Evolutionary conservation across 1,140 invertebrate genomes (phyloP), one percentile per base, ranked within the genome.

Genomic region (Orchestia grillus): DNA sequence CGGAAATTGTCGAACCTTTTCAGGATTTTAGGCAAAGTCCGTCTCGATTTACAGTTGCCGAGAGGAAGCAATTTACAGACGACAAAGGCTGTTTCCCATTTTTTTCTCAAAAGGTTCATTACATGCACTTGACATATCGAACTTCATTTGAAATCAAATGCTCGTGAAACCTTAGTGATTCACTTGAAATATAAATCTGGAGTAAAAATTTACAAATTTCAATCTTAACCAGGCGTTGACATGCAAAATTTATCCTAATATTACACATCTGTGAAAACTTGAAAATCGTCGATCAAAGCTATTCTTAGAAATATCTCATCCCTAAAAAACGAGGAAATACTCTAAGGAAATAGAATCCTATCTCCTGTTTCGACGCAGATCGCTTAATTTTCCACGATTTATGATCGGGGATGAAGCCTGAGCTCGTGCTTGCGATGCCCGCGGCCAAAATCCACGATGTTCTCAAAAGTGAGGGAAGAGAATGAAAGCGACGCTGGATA

Each of bases 401-500:
- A 77, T 77, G 28, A 28, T 28, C 3, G 62, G 62, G 62, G 28
- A 77, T 77, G 1, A 77, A 28, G 11, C 1, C 11, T 53, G 47
- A 53, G 47, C 47, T 77, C 15, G 62, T 77, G 62, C 62, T 77
- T 77, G 62, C 62, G 3, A 28, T 23, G 62, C 62, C 62, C 62
- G 62, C 1, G 62, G 62, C 62, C 62, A 77, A 77, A 77, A 77
- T 77, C 62, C 36, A 28, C 62, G 62, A 77, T 28, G 62, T 36
- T 15, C 47, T 77, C 62, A 77, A 77, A 77, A 77, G 15, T 77
- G 11, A 77, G 62, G 1, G 62, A 77, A 77, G 62, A 77, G 62
- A 77, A 77, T 77, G 11, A 77, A 77, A 77, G 62, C 62, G 62
- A 28, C 62, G n/a, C 88, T 90, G n/a, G 88, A 90, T 90, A 90